These are phyloP conservation scores for Gisinianus flammeolus DNA, from an alignment of 2,888 invertebrate genomes.

Conservation along the genomic window DNA sequence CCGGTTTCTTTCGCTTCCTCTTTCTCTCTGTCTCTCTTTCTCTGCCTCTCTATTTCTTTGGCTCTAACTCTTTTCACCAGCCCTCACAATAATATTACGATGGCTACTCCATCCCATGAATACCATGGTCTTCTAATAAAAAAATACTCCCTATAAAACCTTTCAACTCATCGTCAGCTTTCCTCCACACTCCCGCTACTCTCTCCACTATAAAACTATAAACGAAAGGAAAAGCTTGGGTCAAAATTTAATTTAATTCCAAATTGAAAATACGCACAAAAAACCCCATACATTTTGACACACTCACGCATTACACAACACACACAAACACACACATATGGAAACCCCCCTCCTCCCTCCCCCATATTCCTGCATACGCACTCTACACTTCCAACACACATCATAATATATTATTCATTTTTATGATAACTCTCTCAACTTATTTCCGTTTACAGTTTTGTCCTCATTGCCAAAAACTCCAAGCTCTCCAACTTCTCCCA, in stretches of 20 bases:
- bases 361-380: too few relatives aligned
- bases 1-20: too few relatives aligned
- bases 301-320: too few relatives aligned
- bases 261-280: background rate
- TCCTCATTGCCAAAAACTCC: too few relatives aligned
- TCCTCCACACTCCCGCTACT: too few relatives aligned
- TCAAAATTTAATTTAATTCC: constrained; percentile 27
- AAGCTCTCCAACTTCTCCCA: background rate
- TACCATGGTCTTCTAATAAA: background rate
- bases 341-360: too few relatives aligned
- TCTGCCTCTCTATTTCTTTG: background rate
- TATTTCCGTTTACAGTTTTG: background rate
- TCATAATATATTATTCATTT: background rate
- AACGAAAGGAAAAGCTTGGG: too few relatives aligned
- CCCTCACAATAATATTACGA: too few relatives aligned
- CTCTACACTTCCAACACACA: background rate
- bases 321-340: too few relatives aligned
- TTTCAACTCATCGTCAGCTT: background rate
- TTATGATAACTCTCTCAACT: background rate
- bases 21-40: background rate
- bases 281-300: background rate
- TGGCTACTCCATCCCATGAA: background rate
- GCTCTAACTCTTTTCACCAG: background rate
- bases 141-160: background rate
- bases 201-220: too few relatives aligned